Evolutionary conservation across 2,888 invertebrate species (phyloP).

Genomic region (Drosophila algonquin): DNA sequence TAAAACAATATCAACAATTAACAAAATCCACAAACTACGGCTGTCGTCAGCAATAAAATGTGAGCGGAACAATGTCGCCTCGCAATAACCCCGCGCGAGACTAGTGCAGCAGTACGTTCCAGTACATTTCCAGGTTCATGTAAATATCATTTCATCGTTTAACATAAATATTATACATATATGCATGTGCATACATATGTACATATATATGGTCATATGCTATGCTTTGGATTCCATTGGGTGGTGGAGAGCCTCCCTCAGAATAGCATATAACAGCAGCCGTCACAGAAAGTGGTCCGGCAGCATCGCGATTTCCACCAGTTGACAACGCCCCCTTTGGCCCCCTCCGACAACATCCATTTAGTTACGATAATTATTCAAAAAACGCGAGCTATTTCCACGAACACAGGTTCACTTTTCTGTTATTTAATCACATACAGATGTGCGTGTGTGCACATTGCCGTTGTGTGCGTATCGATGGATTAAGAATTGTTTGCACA

Average conservation of each 20-base stretch:
- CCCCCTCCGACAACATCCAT: slow-evolving; percentile 6
- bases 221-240: slow-evolving; percentile 18
- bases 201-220: slow-evolving; percentile 27
- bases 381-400: slow-evolving; percentile 28
- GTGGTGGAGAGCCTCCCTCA: neutral
- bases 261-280: neutral
- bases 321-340: neutral
- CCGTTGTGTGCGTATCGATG: slow-evolving; percentile 5
- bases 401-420: slow-evolving; percentile 15
- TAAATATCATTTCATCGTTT: neutral
- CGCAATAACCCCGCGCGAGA: neutral
- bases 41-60: slow-evolving; percentile 11
- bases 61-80: slow-evolving; percentile 6
- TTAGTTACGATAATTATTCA: slow-evolving; percentile 6
- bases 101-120: slow-evolving; percentile 28
- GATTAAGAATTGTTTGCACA: slow-evolving; percentile 2
- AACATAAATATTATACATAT: slow-evolving; percentile 6
- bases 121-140: neutral
- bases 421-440: slow-evolving; percentile 41
- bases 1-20: slow-evolving; percentile 59
- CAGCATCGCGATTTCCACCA: neutral
- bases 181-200: slow-evolving; percentile 9
- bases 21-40: slow-evolving; percentile 31
- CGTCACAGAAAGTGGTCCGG: neutral
- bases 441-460: slow-evolving; percentile 12